A percentile compares a stretch with the other conserved stretches of the same genome.
These are phyloP conservation scores for Apistogramma diplotaenia DNA, from an alignment of 2,113 vertebrate species.

Conservation along the genomic window DNA sequence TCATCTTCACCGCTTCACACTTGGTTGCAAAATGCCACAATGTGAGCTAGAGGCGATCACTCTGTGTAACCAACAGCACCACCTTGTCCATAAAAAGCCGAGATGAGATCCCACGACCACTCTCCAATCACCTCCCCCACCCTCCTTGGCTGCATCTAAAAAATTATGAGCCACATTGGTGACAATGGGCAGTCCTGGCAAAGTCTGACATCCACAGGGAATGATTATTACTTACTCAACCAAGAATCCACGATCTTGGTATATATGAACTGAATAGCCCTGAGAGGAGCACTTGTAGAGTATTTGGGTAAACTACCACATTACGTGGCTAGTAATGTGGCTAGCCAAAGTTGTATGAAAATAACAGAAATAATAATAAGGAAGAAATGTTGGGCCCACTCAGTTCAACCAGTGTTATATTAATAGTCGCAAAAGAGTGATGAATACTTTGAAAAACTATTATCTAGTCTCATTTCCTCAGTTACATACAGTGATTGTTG, in stretches of 20 bases:
- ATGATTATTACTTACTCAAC: not conserved
- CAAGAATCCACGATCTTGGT: not conserved
- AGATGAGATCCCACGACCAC: not conserved
- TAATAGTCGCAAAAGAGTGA: not conserved
- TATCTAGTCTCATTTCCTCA: not conserved
- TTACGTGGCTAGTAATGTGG: too few relatives aligned
- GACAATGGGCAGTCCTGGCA: not conserved
- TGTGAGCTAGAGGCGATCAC: not conserved
- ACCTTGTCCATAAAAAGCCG: not conserved
- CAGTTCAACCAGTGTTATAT: not conserved
- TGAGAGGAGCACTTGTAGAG: not conserved
- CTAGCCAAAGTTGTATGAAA: too few relatives aligned
- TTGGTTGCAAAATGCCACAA: not conserved
- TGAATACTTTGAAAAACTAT: not conserved
- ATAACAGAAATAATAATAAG: too few relatives aligned
- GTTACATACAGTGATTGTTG: not conserved
- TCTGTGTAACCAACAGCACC: not conserved
- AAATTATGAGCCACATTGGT: not conserved
- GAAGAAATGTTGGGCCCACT: not conserved
- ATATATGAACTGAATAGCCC: not conserved
- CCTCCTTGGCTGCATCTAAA: not conserved
- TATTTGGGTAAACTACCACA: too few relatives aligned
- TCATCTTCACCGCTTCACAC: not conserved
- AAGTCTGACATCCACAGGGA: not conserved
- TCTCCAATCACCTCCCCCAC: not conserved